Percentiles rank a stretch among this genome's conserved stretches.
Evolutionary conservation across 2,888 invertebrate species (phyloP).

Genomic region (Rugalucina vietnamica): DNA sequence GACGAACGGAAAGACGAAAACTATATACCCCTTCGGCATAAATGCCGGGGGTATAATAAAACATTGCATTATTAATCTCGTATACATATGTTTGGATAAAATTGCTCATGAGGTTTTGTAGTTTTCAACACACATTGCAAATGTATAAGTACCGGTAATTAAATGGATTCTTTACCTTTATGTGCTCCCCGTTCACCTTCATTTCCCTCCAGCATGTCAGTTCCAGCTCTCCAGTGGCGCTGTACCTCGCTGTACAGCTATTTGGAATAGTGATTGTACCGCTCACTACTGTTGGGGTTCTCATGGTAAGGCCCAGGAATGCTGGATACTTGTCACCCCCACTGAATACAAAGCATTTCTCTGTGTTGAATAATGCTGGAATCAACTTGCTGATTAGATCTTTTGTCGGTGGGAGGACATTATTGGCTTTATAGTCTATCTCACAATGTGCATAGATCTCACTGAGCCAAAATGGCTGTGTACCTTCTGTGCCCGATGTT

Average conservation of each 20-base stretch:
- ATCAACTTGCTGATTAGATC: not conserved
- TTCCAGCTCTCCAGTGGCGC: not conserved
- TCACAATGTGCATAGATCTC: not conserved
- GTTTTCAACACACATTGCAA: no score
- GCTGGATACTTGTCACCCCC: not conserved
- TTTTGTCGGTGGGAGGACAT: not conserved
- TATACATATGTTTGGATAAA: no score
- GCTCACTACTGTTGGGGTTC: not conserved
- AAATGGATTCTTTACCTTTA: no score
- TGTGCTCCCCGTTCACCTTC: not conserved
- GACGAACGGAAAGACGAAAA: no score
- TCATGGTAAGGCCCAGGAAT: not conserved
- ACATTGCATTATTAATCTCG: no score
- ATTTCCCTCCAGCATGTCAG: not conserved
- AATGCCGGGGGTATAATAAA: no score
- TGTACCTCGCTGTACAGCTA: not conserved
- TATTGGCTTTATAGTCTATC: not conserved
- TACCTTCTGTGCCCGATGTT: not conserved
- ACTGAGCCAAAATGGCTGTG: not conserved
- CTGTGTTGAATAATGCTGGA: not conserved
- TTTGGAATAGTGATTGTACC: not conserved
- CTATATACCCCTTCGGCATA: no score
- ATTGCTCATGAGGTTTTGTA: no score
- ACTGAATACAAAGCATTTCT: not conserved
- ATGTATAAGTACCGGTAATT: no score